Conservation (phyloP, 23 tunicate species). For the Trididemnum clinides region DNA sequence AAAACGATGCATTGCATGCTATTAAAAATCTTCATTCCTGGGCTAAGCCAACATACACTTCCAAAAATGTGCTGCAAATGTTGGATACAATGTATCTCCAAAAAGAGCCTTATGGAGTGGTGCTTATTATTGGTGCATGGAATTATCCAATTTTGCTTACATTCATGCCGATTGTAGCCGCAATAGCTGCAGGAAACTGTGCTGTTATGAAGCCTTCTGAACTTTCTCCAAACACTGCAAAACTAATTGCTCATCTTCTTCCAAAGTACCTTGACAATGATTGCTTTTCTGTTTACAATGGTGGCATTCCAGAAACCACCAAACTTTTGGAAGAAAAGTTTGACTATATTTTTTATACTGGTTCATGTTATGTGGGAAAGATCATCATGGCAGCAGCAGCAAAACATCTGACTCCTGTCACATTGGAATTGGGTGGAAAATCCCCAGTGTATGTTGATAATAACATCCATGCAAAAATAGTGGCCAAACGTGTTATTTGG, state of each 20-base stretch:
- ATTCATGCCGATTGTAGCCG: conserved; percentile 58
- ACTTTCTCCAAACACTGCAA: conserved; percentile 54
- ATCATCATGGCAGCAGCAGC: conserved; percentile 91
- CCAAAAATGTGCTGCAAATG: conserved; percentile 48
- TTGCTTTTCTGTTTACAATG: conserved; percentile 72
- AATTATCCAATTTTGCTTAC: conserved; percentile 69
- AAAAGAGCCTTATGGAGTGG: conserved; percentile 83
- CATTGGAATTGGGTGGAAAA: conserved; percentile 91
- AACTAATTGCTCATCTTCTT: conserved; percentile 55
- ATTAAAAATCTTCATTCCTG: conserved; percentile 63
- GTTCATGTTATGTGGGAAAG: conserved; percentile 79
- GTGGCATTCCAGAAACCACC: conserved; percentile 89
- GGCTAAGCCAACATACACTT: conserved; percentile 60
- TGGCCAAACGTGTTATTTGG: conserved; percentile 61
- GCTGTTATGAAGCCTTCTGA: conserved; percentile 79
- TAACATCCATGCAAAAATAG: conserved; percentile 37
- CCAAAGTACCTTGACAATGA: conserved; percentile 84
- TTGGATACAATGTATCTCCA: conserved; percentile 57
- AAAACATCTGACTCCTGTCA: conserved; percentile 81
- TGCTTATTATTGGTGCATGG: conserved; percentile 76
- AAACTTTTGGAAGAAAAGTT: conserved; percentile 64
- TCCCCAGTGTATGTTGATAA: conserved; percentile 67
- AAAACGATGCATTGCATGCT: conserved; percentile 63
- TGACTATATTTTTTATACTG: conserved; percentile 86
- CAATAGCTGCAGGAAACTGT: conserved; percentile 81